Evolutionary conservation across 2,888 invertebrate genomes (phyloP).

Genomic region (Cyrtodaria siliqua): DNA sequence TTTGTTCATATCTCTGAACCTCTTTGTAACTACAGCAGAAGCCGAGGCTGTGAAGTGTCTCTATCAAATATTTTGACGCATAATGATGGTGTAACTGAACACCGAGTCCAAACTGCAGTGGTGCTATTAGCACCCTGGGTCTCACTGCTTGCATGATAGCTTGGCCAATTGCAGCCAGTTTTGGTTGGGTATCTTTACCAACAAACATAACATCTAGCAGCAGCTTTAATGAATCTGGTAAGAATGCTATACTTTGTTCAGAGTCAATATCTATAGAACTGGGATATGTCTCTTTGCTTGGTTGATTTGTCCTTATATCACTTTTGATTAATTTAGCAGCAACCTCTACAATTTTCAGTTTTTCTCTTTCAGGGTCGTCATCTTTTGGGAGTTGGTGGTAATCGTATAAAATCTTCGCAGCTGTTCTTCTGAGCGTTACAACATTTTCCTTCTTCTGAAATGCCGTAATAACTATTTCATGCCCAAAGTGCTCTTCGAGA

Average conservation of each 20-base stretch:
- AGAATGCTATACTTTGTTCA: constrained; percentile 8
- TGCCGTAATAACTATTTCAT: constrained; percentile 50
- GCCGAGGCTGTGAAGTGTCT: constrained; percentile 62
- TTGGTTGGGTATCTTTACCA: constrained; percentile 40
- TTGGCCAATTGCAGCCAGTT: constrained; percentile 64
- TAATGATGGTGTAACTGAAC: constrained; percentile 69
- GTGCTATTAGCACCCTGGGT: constrained; percentile 60
- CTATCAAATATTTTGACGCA: constrained; percentile 66
- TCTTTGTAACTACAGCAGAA: constrained; percentile 61
- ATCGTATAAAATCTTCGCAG: constrained; percentile 39
- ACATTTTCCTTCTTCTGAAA: constrained; percentile 55
- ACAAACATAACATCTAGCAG: constrained; percentile 40
- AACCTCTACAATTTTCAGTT: constrained; percentile 51
- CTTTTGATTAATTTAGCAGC: constrained; percentile 67
- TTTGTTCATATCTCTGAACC: constrained; percentile 20
- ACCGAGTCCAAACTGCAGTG: constrained; percentile 66
- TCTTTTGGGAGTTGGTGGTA: constrained; percentile 30
- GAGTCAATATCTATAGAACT: constrained; percentile 10
- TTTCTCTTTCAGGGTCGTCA: constrained; percentile 33
- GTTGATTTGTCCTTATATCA: constrained; percentile 57
- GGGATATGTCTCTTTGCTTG: constrained; percentile 27
- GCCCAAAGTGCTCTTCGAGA: constrained; percentile 59
- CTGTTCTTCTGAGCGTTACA: constrained; percentile 54
- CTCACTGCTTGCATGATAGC: constrained; percentile 65
- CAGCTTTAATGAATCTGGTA: constrained; percentile 24